Conservation (phyloP, 1,140 invertebrate genomes). For the Drosophila sproati region DNA sequence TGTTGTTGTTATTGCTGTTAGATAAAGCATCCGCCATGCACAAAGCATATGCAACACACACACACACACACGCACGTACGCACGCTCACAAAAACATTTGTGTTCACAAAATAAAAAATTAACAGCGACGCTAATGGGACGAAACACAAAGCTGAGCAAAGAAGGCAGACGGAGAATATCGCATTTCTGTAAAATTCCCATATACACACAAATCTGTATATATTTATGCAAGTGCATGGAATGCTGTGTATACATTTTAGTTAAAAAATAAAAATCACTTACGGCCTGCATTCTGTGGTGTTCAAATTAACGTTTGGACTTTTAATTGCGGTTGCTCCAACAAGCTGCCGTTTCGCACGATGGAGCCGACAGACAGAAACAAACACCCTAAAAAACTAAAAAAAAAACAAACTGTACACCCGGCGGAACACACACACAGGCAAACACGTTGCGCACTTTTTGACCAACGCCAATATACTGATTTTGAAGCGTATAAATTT, state of each 20-base stretch:
- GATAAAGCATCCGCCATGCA: slow-evolving; percentile 70
- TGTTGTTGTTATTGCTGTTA: slow-evolving; percentile 45
- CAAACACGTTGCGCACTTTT: slow-evolving; percentile 68
- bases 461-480: slow-evolving; percentile 67
- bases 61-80: slow-evolving; percentile 17
- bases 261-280: slow-evolving; percentile 41
- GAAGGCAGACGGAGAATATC: slow-evolving; percentile 18
- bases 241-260: slow-evolving; percentile 3
- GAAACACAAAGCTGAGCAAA: slow-evolving; percentile 31
- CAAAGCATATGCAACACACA: slow-evolving; percentile 16
- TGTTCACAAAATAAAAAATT: slow-evolving; percentile 26
- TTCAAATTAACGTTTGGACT: slow-evolving; percentile 37
- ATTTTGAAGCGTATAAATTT: slow-evolving; percentile 60
- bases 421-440: slow-evolving; percentile 14
- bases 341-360: slow-evolving; percentile 73
- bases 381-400: slow-evolving; percentile 34
- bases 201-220: neutral
- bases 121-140: slow-evolving; percentile 14
- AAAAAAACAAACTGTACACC: slow-evolving; percentile 24
- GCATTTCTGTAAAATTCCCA: slow-evolving; percentile 2
- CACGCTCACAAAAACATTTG: neutral
- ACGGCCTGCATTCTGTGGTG: slow-evolving; percentile 44
- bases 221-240: neutral
- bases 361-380: slow-evolving; percentile 34
- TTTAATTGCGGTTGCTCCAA: slow-evolving; percentile 47